Base-by-base conservation (phyloP, 2,888 invertebrate genomes). In the Blastobasis adustella region DNA sequence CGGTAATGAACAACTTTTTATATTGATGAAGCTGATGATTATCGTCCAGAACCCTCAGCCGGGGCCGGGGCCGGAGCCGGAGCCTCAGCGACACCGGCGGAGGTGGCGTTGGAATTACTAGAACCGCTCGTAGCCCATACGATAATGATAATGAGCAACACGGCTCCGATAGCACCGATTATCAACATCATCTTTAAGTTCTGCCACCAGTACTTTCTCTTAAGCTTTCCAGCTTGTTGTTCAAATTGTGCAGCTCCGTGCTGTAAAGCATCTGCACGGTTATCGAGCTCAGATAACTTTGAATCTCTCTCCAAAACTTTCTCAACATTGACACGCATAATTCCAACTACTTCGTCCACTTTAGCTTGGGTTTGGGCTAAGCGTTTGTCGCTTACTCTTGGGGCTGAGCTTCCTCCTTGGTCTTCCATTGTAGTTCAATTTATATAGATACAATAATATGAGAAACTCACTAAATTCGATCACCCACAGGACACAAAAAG, bases 181-280 rank as follows among this genome's bases (percentile, higher is more conserved):
- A 96, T 95, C 75, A 96, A 93, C 96, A 96, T 96, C 96, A 96
- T 96, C 91, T 98, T 98, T 83, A 98, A 90, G 88, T 98, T 98
- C 89, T 98, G 97, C 94, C 97, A 94, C 98, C 98, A 98, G 79
- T 96, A 98, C 88, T 98, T 98, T 77, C 97, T 91, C 89, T 98
- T 98, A 65, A 98, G 91, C 90, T 97, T 97, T 58, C 96, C 97
- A 62, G 98, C 98, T 79, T 97, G 97, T 69, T 98, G 97, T 87
- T 98, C 98, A 79, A 98, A 98, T 78, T 98, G 97, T 61, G 97
- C 97, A 54, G 97, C 97, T 54, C 97, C 97, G 76, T 96, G 95
- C 72, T 97, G 96, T 61, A 97, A 87, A 56, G 97, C 98, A 92
- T 98, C 98, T 73, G 98, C 98, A 77, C 98, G 92, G 77, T 97